phyloP scores from a whole-genome alignment of 2,113 vertebrate genomes.

The Ornithorhynchus anatinus region DNA sequence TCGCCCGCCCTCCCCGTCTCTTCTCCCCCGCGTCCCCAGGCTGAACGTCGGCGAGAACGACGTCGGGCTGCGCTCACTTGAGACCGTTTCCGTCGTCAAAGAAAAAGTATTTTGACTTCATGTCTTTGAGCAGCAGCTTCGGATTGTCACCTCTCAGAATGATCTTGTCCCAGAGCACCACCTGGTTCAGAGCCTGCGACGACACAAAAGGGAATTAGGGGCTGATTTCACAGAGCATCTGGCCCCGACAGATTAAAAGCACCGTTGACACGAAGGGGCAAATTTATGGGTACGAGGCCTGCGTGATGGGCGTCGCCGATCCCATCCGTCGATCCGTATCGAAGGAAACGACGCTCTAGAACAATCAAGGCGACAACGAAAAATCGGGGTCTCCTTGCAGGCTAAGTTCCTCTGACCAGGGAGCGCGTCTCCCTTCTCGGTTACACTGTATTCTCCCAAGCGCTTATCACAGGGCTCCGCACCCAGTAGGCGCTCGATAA shows the following conservation, averaged over 20 bases:
- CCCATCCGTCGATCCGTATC: too few species aligned
- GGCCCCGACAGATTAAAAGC: constrained; percentile 7
- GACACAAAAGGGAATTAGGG: constrained; percentile 40
- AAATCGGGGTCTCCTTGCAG: too few species aligned
- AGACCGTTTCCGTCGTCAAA: constrained; percentile 98
- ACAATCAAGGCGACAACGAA: too few species aligned
- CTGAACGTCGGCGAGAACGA: background rate
- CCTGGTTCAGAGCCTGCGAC: constrained; percentile 90
- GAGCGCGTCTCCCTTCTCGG: too few species aligned
- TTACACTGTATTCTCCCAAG: too few species aligned
- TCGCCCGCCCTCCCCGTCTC: background rate
- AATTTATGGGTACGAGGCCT: background rate
- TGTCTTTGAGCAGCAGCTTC: constrained; percentile 87
- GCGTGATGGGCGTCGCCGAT: too few species aligned
- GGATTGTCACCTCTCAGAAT: constrained; percentile 90
- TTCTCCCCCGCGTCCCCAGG: background rate
- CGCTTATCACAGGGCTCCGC: too few species aligned
- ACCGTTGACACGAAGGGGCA: background rate
- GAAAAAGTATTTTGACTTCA: constrained; percentile 98
- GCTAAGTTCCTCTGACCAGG: too few species aligned
- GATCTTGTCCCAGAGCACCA: constrained; percentile 98
- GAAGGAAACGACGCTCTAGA: too few species aligned
- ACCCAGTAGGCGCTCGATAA: too few species aligned
- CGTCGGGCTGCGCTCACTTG: constrained; percentile 76
- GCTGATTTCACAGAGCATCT: background rate